Base-by-base conservation (phyloP, 2,113 vertebrate species). In the Aptenodytes patagonicus region DNA sequence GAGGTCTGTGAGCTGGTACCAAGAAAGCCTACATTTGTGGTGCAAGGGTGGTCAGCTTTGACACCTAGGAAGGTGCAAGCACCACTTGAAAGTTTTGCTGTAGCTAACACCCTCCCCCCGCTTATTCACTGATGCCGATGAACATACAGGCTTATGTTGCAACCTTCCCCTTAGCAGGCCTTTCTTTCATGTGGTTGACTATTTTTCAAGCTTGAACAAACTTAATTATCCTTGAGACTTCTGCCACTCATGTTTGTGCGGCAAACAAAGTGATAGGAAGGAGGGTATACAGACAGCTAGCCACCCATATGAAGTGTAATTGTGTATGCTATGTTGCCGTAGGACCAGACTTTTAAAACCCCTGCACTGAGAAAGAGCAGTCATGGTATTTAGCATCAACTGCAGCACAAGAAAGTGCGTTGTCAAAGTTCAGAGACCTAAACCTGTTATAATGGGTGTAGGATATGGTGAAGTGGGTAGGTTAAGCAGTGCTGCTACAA, bases 241-340 rank as follows among this genome's bases (percentile, higher is more conserved):
- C 57, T 84, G 57, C 31, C 57, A 36, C 38, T 57, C 2, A 1
- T 51, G 24, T 76, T 71, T 65, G 52, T 3, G 5, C 22, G 58
- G 54, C 68, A 80, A 89, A 46, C 28, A 5, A 69, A 78, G 44
- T 1, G 34, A 19, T 19, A 58, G 60, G 51, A 84, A 89, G 22
- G 26, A 25, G 20, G 9, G 6, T 16, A 20, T 7, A 26, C 8
- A 11, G 83, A 42, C 40, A 42, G 29, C 38, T 55, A 72, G 60
- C 17, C 44, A 32, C 52, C 28, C 19, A 0, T 32, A 18, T 3
- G 22, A 44, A 65, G 60, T 3, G 20, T n/a, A 51, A 38, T 4
- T 62, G 17, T 31, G 7, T 17, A 6, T 2, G 11, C 34, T 10
- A 3, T 11, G n/a, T 10, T 28, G 68, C 47, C 0, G 0, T 51